A percentile compares a stretch with the other conserved stretches of the same genome.
Conservation (phyloP, 35 echinoderm and acorn worm genomes). For the Apostichopus californicus region DNA sequence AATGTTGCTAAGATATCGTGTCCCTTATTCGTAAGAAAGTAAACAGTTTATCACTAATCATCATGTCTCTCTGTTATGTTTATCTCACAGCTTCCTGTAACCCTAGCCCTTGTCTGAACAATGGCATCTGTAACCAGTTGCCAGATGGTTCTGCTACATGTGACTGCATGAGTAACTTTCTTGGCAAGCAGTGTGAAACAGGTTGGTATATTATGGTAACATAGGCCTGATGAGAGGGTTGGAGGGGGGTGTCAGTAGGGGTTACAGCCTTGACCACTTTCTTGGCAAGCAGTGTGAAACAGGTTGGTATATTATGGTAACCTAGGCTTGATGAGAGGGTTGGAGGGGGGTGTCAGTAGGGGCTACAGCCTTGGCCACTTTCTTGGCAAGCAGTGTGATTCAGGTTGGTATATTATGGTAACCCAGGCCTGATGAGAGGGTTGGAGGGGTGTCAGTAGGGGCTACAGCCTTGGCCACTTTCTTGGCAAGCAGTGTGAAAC, state of each 20-base stretch:
- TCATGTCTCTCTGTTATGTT: neutral
- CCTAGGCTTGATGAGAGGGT: no score
- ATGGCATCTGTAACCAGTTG: conserved; percentile 54
- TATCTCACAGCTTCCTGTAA: conserved; percentile 52
- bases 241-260: no score
- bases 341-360: no score
- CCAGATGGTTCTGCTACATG: conserved; percentile 42
- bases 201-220: conserved; percentile 2
- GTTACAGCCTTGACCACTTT: neutral
- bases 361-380: neutral
- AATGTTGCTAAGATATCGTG: no score
- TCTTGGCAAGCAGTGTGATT: conserved; percentile 64
- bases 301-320: conserved; percentile 13
- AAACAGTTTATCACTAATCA: no score
- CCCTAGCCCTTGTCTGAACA: conserved; percentile 62
- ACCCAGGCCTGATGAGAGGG: no score
- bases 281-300: conserved; percentile 68
- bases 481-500: conserved; percentile 68
- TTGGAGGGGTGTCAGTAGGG: no score
- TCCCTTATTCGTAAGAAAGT: no score
- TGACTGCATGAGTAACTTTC: conserved; percentile 32
- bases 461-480: neutral
- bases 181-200: conserved; percentile 69
- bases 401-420: conserved; percentile 28
- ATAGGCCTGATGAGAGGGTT: no score